A percentile compares a stretch with the other conserved stretches of the same genome.
These are phyloP conservation scores for Sialis fuliginosa DNA, from an alignment of 2,888 invertebrate genomes.

Conservation along the genomic window DNA sequence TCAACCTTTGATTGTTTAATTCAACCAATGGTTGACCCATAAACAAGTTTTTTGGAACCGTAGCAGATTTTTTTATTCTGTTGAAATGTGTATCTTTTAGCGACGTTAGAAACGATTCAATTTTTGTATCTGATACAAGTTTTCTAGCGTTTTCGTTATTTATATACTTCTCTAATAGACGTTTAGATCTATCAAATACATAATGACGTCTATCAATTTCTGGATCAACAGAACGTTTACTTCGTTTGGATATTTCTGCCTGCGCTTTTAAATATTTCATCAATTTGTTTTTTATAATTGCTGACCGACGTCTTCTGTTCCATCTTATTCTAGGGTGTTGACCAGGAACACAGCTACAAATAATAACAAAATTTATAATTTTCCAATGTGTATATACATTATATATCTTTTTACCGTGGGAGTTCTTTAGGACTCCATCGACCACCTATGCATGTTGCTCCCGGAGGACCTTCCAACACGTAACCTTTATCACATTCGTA, in stretches of 20 bases:
- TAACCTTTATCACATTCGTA: constrained; percentile 90
- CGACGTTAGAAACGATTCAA: no score
- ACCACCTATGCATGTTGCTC: constrained; percentile 89
- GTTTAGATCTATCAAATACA: constrained; percentile 20
- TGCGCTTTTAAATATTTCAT: no score
- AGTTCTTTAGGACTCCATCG: constrained; percentile 81
- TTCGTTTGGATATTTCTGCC: no score
- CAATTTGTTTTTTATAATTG: constrained; percentile 14
- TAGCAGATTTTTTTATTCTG: constrained; percentile 12
- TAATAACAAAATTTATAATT: no score
- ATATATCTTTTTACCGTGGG: constrained; percentile 40
- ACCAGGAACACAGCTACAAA: constrained; percentile 52
- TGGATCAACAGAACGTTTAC: no score
- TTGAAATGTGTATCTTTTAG: no score
- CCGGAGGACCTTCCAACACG: constrained; percentile 74
- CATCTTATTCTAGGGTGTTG: constrained; percentile 76
- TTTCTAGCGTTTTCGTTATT: constrained; percentile 11
- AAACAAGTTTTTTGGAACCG: constrained; percentile 27
- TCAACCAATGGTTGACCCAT: constrained; percentile 10
- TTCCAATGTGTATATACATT: background rate
- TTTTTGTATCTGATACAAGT: no score
- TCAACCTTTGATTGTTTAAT: background rate
- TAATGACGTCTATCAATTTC: no score
- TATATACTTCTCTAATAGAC: constrained; percentile 21
- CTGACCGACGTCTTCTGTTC: constrained; percentile 49